Base-by-base conservation (phyloP, 2,888 invertebrate genomes). In the Lomographa bimaculata region DNA sequence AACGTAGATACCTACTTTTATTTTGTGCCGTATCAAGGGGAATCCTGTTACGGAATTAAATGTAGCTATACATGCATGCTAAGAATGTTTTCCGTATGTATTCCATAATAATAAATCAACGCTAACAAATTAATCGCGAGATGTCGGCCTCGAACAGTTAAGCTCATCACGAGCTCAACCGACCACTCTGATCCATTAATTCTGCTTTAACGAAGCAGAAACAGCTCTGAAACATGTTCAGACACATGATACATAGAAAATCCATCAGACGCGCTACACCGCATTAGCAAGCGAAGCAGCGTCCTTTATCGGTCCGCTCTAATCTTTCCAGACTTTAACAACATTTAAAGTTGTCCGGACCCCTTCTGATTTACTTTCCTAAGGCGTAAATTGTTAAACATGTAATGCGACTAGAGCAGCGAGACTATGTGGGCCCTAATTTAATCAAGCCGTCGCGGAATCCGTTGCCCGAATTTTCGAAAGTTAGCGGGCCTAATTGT, bases 341-440 rank as follows among this genome's bases (percentile, higher is more conserved):
- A 61, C 58, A 62, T 65, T 62, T 57, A 51, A 66, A 66, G 57
- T 61, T 56, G 10, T 38, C 34, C 24, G 46, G 56, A 54, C 57
- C 60, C n/a, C 57, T 49, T 46, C 41, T 57, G 52, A 64, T 53
- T 56, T 55, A 40, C 44, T 50, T 43, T 33, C 32, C 40, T 46
- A 50, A 30, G 39, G 32, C 48, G 30, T 23, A 48, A 54, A 58
- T 56, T 52, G 39, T 52, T 57, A 44, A 32, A 40, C 49, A 50
- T 50, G 35, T 46, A n/a, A 47, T 28, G 29, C 49, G 46, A 55
- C 51, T 40, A 46, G 35, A 8, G 28, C n/a, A 19, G 18, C 30
- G 35, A 33, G 32, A 33, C 20, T 43, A 25, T 48, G 25, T 29
- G 29, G 42, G 34, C 19, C 38, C 54, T 54, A 51, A 60, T 62